These are phyloP conservation scores for Sula dactylatra DNA, from an alignment of 2,113 vertebrate genomes.

Conservation along the genomic window DNA sequence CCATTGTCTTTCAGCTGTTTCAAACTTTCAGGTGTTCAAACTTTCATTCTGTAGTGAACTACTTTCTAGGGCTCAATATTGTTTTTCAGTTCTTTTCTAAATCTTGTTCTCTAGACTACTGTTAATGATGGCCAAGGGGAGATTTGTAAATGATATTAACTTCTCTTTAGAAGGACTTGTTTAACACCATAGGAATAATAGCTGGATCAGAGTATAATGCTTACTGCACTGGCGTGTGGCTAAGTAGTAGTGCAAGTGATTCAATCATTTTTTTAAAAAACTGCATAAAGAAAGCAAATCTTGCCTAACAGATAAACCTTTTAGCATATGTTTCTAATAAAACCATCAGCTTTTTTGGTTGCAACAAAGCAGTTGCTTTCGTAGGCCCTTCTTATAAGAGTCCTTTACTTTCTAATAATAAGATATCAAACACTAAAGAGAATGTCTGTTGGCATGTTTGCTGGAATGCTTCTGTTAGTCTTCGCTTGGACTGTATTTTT, in stretches of 20 bases:
- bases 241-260: background rate
- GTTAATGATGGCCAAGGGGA: background rate
- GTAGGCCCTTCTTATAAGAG: background rate
- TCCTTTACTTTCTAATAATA: background rate
- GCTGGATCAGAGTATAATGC: background rate
- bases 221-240: rapidly evolving
- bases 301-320: background rate
- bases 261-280: background rate
- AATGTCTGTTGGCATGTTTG: background rate
- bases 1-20: too few relatives aligned
- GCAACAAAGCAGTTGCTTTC: background rate
- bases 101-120: background rate
- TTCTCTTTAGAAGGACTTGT: background rate
- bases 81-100: background rate
- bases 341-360: background rate
- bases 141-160: background rate
- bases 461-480: background rate
- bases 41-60: background rate
- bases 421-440: background rate
- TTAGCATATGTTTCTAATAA: background rate
- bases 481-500: background rate
- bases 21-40: too few relatives aligned
- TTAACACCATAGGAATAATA: background rate
- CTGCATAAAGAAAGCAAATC: background rate
- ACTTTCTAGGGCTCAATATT: background rate